Base-by-base conservation (phyloP, 2,888 invertebrate genomes). In the Arrhopalites spinosus region DNA sequence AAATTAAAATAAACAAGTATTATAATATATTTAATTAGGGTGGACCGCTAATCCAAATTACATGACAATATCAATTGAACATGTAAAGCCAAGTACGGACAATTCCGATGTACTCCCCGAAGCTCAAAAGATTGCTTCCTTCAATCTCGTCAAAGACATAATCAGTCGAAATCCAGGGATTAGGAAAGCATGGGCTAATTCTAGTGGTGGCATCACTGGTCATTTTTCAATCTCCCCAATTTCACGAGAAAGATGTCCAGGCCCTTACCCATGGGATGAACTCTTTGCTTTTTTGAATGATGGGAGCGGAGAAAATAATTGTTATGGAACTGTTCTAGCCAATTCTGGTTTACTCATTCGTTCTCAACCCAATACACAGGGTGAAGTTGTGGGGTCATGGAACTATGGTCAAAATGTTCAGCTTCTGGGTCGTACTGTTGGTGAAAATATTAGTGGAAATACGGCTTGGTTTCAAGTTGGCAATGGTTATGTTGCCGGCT, bases 41-140 rank as follows among this genome's bases (percentile, higher is more conserved):
- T 81, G 81, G 81, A 36, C 70, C 2, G 59, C 63, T n/a, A 77
- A 74, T 53, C 78, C 77, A n/a, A 81, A 81, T 53, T 72, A 78
- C 47, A 73, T 77, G 11, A 80, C 80, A 0, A 80, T 80, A 67
- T 79, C 79, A 2, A 80, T 80, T 56, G 77, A 79, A 63, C 79
- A 78, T 59, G 79, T 79, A 45, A 79, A 79, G 53, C 73, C 79
- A 8, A 56, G 53, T 20, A 78, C 77, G 11, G 80, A 80, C 75
- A 80, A 80, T 72, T 80, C 80, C 2, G 75, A 80, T 47, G 53
- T 73, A n/a, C 56, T 80, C 8, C 79, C 80, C 0, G 27, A 71
- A 36, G 76, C 73, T 23, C 81, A 81, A 63, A 77, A 69, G 20
- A 45, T 63, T 11, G 78, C 81, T 36, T 78, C 78, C 11, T 81